These are phyloP conservation scores for Anoplolepis gracilipes DNA, from an alignment of 1,140 invertebrate species.

Conservation along the genomic window DNA sequence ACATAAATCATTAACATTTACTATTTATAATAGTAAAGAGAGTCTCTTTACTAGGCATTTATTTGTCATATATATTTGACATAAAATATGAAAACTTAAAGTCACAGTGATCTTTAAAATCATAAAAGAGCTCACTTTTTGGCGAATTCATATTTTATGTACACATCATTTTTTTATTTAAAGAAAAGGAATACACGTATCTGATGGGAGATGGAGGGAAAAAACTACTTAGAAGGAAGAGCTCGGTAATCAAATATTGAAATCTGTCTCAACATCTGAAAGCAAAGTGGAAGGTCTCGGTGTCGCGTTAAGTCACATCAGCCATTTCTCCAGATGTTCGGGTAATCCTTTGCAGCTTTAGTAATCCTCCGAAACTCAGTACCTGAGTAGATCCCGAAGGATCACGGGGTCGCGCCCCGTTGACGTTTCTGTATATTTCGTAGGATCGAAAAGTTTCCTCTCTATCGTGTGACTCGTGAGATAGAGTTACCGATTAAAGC, in stretches of 20 bases:
- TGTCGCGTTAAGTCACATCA: slow-evolving; percentile 58
- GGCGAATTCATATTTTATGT: not conserved
- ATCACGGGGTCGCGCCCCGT: slow-evolving; percentile 28
- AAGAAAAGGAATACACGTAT: not conserved
- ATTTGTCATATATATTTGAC: too few relatives aligned
- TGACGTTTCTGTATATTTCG: slow-evolving; percentile 58
- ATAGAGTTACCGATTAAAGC: slow-evolving; percentile 37
- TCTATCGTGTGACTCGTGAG: not conserved
- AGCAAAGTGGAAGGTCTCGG: slow-evolving; percentile 1
- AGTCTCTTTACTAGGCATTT: too few relatives aligned
- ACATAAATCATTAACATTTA: not conserved
- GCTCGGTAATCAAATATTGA: slow-evolving; percentile 50
- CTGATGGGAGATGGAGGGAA: not conserved
- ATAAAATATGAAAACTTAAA: not conserved
- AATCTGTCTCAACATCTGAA: slow-evolving; percentile 21
- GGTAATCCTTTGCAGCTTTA: slow-evolving; percentile 61
- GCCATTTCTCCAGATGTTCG: slow-evolving; percentile 52
- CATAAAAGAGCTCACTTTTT: not conserved
- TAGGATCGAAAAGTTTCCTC: slow-evolving; percentile 60
- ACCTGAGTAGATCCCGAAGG: slow-evolving; percentile 23
- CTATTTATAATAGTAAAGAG: not conserved
- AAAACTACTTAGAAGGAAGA: not conserved
- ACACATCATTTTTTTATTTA: not conserved
- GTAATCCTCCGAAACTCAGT: slow-evolving; percentile 56
- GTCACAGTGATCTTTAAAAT: not conserved